Base-by-base conservation (phyloP, 2,113 vertebrate genomes). In the Cinclus mexicanus region DNA sequence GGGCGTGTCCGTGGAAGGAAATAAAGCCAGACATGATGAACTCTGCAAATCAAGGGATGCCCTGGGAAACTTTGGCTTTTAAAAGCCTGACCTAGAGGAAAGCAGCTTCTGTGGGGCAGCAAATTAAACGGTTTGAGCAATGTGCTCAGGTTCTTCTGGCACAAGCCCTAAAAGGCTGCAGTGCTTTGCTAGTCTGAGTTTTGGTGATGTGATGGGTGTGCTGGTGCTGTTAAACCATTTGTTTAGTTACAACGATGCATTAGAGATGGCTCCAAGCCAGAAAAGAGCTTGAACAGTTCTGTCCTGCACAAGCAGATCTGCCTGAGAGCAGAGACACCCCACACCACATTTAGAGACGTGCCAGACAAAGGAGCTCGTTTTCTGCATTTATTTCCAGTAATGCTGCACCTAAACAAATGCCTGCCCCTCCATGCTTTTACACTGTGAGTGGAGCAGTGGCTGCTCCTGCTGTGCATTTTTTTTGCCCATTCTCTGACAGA, bases 1-100 rank as follows among this genome's bases (percentile, higher is more conserved):
- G 53, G 56, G 35, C 20, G 6, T 42, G 44, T 44, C 42, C 70
- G 22, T n/a, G 35, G 70, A 41, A 67, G 39, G 78, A 64, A 67
- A 37, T 16, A 25, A 18, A 49, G 47, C 25, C 47, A 42, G 60
- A 2, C 14, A 33, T 52, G 57, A 37, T 21, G 47, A 76, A 67
- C 26, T 39, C 78, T 37, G 33, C 53, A 72, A 87, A 77, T n/a
- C 10, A 80, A 18, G 77, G 44, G 37, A 68, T 81, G 53, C 44
- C 68, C 67, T 80, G 84, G 86, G 81, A 76, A 88, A 83, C 76
- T 41, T 20, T n/a, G 67, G 39, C 35, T 46, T 92, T 70, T 55
- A 16, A 26, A 68, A 89, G 26, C 35, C 20, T 29, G 50, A 21
- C 37, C 33, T 47, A 14, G 46, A 64, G 76, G 39, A 74, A 59